phyloP scores from a whole-genome alignment of 2,113 vertebrate species.

The Austrofundulus limnaeus region DNA sequence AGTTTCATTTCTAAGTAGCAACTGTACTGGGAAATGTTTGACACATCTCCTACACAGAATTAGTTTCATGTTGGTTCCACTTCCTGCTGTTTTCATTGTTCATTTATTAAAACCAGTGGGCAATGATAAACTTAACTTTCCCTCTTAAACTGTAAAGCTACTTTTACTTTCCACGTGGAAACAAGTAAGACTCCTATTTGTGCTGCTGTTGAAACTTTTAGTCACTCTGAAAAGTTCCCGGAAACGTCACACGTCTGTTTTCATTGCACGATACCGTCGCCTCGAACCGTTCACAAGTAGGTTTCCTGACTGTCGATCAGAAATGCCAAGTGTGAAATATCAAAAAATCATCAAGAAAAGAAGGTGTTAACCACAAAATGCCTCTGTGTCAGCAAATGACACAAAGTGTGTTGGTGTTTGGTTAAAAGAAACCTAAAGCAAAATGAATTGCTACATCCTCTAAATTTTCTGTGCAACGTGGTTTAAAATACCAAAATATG shows the following conservation, averaged over 20 bases:
- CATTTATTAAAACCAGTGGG: neutral
- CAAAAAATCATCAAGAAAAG: too few species aligned
- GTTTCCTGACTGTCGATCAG: neutral
- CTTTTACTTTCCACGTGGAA: conserved; percentile 11
- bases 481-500: too few species aligned
- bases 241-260: neutral
- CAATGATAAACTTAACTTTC: too few species aligned
- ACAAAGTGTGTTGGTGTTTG: neutral
- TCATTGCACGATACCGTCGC: neutral
- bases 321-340: neutral
- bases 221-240: too few species aligned
- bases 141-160: fast-evolving
- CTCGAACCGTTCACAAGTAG: neutral
- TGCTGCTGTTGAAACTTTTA: neutral
- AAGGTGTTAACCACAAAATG: conserved; percentile 39
- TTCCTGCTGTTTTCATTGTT: neutral
- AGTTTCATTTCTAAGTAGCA: too few species aligned
- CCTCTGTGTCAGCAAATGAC: neutral
- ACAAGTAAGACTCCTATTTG: neutral
- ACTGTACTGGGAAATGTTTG: too few species aligned
- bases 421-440: neutral
- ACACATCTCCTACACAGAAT: too few species aligned
- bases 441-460: neutral
- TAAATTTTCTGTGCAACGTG: too few species aligned
- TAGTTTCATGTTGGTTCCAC: conserved; percentile 5